Evolutionary conservation across 2,888 invertebrate genomes (phyloP).

Genomic region (Harpalus rubripes): DNA sequence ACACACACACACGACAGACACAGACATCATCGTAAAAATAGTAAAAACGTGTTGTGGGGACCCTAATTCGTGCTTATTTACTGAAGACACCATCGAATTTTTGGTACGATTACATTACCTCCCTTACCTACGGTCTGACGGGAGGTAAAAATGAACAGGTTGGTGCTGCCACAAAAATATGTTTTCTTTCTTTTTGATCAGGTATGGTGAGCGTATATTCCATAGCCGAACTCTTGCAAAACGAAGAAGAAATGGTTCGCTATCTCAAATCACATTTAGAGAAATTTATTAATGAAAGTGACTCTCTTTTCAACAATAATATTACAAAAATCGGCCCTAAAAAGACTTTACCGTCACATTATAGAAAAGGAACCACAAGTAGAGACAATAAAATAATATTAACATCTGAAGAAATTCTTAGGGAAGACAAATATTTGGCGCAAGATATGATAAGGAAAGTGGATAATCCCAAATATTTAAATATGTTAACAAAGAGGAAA

Average conservation of each 20-base stretch:
- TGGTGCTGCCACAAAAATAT: too few species aligned
- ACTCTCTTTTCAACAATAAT: constrained; percentile 75
- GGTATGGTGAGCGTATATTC: constrained; percentile 85
- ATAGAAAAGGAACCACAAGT: constrained; percentile 81
- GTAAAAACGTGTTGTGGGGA: too few species aligned
- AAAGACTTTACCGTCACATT: constrained; percentile 80
- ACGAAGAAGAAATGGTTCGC: constrained; percentile 83
- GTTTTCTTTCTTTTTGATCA: not conserved
- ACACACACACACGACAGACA: too few species aligned
- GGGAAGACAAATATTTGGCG: constrained; percentile 82
- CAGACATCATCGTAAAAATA: too few species aligned
- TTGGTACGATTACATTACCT: too few species aligned
- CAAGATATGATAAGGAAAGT: constrained; percentile 82
- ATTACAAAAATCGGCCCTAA: constrained; percentile 71
- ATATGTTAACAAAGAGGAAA: constrained; percentile 82
- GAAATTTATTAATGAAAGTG: constrained; percentile 81
- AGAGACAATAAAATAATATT: constrained; percentile 79
- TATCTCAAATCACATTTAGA: constrained; percentile 81
- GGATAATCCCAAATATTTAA: constrained; percentile 82
- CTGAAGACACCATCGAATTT: not conserved
- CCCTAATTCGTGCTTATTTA: too few species aligned
- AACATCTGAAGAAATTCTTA: constrained; percentile 79
- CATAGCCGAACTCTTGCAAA: constrained; percentile 85
- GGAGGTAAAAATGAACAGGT: too few species aligned
- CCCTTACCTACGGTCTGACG: too few species aligned